Evolutionary conservation across 2,888 invertebrate genomes (phyloP), one percentile per base, ranked within the genome.

Genomic region (Taenaris catops): DNA sequence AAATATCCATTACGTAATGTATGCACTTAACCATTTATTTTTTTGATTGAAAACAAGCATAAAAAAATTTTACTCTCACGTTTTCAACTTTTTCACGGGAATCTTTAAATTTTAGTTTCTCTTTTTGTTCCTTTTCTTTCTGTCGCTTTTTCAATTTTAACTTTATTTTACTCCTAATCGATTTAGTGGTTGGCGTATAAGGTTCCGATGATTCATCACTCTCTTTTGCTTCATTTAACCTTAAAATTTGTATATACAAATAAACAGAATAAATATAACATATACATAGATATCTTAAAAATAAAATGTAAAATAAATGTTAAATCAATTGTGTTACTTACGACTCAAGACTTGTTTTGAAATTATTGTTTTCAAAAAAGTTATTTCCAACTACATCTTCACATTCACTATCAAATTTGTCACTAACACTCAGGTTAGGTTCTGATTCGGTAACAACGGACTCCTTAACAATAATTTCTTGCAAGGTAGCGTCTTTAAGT

Each of bases 291-390:
- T n/a, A n/a, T n/a, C n/a, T n/a, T n/a, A n/a, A n/a, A n/a, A n/a
- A n/a, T n/a, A n/a, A n/a, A n/a, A n/a, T n/a, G n/a, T n/a, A n/a
- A n/a, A n/a, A n/a, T n/a, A n/a, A n/a, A n/a, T n/a, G n/a, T n/a
- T n/a, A n/a, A n/a, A n/a, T n/a, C n/a, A n/a, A n/a, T n/a, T 23
- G 17, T 11, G 10, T n/a, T 42, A 81, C 83, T 75, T 59, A 83
- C 83, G 80, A 81, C 59, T 81, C 83, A 8, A 71, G 43, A 40
- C 79, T 80, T 4, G 56, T 49, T 38, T 48, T 61, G 5, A 58
- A 52, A 27, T 61, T 57, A 9, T 63, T 50, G 1, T 62, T 57
- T n/a, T 48, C 55, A 19, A 19, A 19, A 19, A 19, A 19, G 2
- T 41, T 48, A 28, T 55, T 53, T 32, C 53, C 51, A 28, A 41